These are phyloP conservation scores for Xenentodon cancila DNA, from an alignment of 2,797 vertebrate species.

Conservation along the genomic window DNA sequence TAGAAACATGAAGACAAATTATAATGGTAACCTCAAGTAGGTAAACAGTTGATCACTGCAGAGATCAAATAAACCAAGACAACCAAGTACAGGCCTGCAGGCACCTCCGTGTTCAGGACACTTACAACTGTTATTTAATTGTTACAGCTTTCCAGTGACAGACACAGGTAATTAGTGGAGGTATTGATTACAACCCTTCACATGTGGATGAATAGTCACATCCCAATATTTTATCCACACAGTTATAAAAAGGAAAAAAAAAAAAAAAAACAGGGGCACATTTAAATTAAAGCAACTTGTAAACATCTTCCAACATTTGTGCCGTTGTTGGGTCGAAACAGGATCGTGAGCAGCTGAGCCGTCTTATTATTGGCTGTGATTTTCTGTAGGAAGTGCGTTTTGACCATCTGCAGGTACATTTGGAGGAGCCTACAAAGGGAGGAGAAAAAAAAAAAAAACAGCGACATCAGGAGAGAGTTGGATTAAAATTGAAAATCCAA, in stretches of 20 bases:
- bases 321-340: conserved; percentile 16
- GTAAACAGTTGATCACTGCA: neutral
- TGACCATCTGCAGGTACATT: conserved; percentile 23
- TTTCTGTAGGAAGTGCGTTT: conserved; percentile 25
- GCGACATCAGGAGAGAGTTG: neutral
- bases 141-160: conserved; percentile 10
- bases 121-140: conserved; percentile 1
- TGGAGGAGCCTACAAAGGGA: conserved; percentile 36
- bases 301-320: conserved; percentile 48
- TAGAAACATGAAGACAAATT: neutral
- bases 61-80: neutral
- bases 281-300: conserved; percentile 40
- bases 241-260: conserved; percentile 7
- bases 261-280: conserved; percentile 11
- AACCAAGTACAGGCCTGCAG: neutral
- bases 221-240: conserved; percentile 1
- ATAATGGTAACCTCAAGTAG: neutral
- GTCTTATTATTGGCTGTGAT: conserved; percentile 23
- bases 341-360: conserved; percentile 5
- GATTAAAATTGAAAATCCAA: neutral
- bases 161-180: conserved; percentile 8
- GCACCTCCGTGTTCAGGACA: neutral
- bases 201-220: neutral
- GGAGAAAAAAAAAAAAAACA: neutral
- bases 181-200: conserved; percentile 14